Conservation (phyloP, 2,888 invertebrate species). For the Phaedon cochleariae region DNA sequence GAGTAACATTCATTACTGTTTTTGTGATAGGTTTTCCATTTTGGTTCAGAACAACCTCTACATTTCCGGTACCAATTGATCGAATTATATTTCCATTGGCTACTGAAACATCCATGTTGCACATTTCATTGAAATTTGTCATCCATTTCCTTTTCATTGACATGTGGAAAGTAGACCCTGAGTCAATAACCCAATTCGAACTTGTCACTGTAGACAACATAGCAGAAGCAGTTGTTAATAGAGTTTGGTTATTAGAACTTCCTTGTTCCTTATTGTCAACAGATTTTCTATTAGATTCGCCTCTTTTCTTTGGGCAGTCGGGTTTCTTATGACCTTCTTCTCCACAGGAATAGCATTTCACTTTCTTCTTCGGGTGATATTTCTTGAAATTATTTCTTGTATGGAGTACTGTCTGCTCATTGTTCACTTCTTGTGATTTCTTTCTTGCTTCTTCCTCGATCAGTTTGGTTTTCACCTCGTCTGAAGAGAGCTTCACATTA, state of each 20-base stretch:
- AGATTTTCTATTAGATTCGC: not conserved
- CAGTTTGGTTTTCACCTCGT: slow-evolving; percentile 1
- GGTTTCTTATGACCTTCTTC: slow-evolving; percentile 1
- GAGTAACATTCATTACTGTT: not conserved
- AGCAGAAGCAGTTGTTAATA: not conserved
- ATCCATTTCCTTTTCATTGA: not conserved
- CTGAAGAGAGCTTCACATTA: slow-evolving; percentile 1
- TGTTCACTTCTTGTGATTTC: not conserved
- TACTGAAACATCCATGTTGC: not conserved
- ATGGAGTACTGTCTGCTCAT: not conserved
- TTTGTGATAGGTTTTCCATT: not conserved
- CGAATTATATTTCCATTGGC: not conserved
- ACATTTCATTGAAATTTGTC: not conserved
- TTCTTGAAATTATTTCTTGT: not conserved
- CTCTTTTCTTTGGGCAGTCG: not conserved
- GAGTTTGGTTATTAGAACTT: not conserved
- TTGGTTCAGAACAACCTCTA: not conserved
- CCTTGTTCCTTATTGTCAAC: not conserved
- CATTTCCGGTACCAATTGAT: not conserved
- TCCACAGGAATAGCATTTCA: not conserved
- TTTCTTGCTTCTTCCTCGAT: not conserved
- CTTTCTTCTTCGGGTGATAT: not conserved
- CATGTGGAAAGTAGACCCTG: not conserved
- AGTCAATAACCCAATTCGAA: slow-evolving; percentile 5
- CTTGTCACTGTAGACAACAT: not conserved